Evolutionary conservation across 2,113 vertebrate genomes (phyloP).

Genomic region (Carlito syrichta): DNA sequence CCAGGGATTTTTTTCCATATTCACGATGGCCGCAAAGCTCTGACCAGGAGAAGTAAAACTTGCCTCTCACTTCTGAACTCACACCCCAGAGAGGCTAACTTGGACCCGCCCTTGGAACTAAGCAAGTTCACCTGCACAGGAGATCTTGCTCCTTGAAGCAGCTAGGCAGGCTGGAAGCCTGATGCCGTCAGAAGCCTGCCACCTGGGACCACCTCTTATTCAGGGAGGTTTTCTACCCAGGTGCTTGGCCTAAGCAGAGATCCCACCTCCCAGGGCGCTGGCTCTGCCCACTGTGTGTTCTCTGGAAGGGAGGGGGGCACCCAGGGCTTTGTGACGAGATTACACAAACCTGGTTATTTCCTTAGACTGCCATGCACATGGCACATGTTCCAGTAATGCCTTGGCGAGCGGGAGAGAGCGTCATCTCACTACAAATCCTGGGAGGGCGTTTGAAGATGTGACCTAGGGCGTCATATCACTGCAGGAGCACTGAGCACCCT

Average conservation of each 20-base stretch:
- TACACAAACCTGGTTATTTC: background rate
- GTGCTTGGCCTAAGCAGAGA: background rate
- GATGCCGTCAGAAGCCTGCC: background rate
- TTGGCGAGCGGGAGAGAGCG: background rate
- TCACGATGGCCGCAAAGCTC: background rate
- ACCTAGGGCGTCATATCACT: background rate
- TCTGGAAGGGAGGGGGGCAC: conserved; percentile 13
- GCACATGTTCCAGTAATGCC: background rate
- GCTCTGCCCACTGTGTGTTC: background rate
- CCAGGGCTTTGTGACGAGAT: background rate
- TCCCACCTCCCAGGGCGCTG: background rate
- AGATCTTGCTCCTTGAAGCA: background rate
- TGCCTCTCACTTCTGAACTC: background rate
- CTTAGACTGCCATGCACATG: background rate
- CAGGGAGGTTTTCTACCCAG: background rate
- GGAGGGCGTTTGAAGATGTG: background rate
- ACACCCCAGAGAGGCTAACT: background rate
- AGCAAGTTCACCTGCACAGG: conserved; percentile 22
- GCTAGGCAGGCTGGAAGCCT: background rate
- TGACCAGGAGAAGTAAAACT: background rate
- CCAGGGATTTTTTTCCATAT: background rate
- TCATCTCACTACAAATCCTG: background rate
- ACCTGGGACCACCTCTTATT: background rate
- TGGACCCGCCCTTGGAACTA: background rate
- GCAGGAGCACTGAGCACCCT: background rate